A percentile compares a stretch with the other conserved stretches of the same genome.
Evolutionary conservation across 2,113 vertebrate species (phyloP).

Genomic region (Cacatua alba): DNA sequence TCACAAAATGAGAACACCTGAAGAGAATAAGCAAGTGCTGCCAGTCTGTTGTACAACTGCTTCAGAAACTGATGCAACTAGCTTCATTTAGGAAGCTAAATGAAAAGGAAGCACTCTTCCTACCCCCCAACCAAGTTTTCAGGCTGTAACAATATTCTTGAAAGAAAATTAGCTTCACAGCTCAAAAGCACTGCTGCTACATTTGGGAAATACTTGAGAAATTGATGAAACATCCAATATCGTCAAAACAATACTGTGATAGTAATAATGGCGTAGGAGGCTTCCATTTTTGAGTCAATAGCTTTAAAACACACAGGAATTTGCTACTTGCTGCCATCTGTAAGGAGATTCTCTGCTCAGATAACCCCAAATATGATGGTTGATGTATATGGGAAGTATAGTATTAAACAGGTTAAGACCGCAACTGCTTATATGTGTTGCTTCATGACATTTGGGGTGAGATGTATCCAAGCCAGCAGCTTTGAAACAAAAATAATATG

Average conservation of each 20-base stretch:
- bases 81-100: not conserved
- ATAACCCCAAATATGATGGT: not conserved
- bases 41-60: not conserved
- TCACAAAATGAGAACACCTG: not conserved
- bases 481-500: not conserved
- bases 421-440: not conserved
- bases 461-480: not conserved
- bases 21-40: not conserved
- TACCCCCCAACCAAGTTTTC: not conserved
- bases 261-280: not conserved
- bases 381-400: not conserved
- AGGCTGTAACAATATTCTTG: not conserved
- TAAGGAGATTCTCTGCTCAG: not conserved
- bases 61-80: not conserved
- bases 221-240: not conserved
- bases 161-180: not conserved
- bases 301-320: not conserved
- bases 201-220: not conserved
- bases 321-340: not conserved
- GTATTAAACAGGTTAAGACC: not conserved
- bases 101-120: not conserved
- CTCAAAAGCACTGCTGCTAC: not conserved
- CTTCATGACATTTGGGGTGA: not conserved
- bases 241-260: rapidly evolving
- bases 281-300: not conserved